Evolutionary conservation across 2,888 invertebrate genomes (phyloP), one percentile per base, ranked within the genome.

Genomic region (Encarsia formosa): DNA sequence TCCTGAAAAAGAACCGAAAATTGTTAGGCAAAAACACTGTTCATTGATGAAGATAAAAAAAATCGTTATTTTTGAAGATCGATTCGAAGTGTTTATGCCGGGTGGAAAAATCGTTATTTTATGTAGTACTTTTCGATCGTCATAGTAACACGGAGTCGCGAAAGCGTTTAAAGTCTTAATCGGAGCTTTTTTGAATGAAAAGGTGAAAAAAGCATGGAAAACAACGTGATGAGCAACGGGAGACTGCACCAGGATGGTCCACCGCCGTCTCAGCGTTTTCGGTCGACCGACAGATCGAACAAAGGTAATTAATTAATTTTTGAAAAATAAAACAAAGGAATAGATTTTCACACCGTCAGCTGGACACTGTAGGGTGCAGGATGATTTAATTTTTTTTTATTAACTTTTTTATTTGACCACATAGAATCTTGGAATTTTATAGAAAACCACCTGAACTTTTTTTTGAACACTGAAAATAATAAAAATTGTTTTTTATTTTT

Each of bases 221-320:
- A 66, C 50, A 67, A 68, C 54, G 44, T 55, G 16, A 51, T 70
- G 22, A 68, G 65, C 52, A 72, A 72, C 56, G 72, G 72, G 3
- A 64, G 65, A 23, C 61, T 70, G 20, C 46, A 49, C 23, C 67
- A 66, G 20, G 68, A 68, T 54, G 52, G 57, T 18, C 60, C 61
- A 8, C 57, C 62, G 4, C 46, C 60, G n/a, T 20, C 48, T n/a
- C 65, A 67, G 54, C 63, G 61, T 44, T 53, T 63, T 26, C 63
- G 63, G 40, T n/a, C n/a, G n/a, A 62, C 44, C 35, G 65, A 67
- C 15, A 65, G 60, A 56, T 42, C 59, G 8, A 65, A 66, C 6
- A 39, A 23, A 39, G 20, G 23, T 39, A 19, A 13, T 40, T n/a
- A 6, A 15, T 23, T 22, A 24, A 16, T 16, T 13, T 35, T 4